These are phyloP conservation scores for Aviceda subcristata DNA, from an alignment of 2,113 vertebrate species.

Conservation along the genomic window DNA sequence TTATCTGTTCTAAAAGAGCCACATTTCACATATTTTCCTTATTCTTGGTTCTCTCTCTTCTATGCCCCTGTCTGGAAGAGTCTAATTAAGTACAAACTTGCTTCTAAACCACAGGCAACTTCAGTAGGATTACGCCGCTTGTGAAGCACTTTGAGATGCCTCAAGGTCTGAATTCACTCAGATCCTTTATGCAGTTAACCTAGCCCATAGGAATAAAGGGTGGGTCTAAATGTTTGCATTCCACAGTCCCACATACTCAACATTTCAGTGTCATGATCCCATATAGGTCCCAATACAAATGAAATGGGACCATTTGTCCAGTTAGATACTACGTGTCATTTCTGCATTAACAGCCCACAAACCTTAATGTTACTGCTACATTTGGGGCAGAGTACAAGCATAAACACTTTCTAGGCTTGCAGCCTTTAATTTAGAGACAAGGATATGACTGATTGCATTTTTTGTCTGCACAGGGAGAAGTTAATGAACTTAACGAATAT, in stretches of 20 bases:
- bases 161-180: background rate
- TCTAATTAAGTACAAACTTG: background rate
- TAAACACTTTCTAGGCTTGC: background rate
- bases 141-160: background rate
- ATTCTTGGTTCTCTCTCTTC: background rate
- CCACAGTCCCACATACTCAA: background rate
- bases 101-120: background rate
- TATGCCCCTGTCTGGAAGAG: background rate
- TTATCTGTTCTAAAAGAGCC: background rate
- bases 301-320: background rate
- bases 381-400: background rate
- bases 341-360: background rate
- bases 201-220: accelerated
- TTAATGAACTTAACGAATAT: background rate
- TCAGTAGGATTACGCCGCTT: background rate
- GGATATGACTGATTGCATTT: background rate
- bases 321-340: background rate
- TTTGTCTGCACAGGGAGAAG: background rate
- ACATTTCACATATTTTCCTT: background rate
- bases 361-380: background rate
- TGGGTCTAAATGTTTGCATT: background rate
- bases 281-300: background rate
- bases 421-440: background rate
- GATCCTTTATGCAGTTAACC: background rate
- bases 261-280: background rate